Conservation (phyloP, 1,140 invertebrate species). For the Drosophila sproati region DNA sequence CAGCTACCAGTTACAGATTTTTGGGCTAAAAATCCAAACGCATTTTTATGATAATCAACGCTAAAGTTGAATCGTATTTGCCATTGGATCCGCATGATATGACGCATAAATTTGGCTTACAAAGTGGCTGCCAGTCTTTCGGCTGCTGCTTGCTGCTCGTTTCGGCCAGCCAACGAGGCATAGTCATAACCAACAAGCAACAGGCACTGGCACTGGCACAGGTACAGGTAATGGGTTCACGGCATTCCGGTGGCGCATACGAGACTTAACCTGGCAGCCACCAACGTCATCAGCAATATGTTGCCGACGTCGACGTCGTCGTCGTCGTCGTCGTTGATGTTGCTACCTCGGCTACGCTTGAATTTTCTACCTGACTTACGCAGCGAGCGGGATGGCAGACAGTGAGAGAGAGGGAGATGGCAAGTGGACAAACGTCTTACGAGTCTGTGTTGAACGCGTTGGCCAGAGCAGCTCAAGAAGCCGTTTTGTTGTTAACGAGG, state of each 20-base stretch:
- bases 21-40: constrained; percentile 4
- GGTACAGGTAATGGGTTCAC: constrained; percentile 77
- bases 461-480: constrained; percentile 71
- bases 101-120: constrained; percentile 81
- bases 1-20: constrained; percentile 14
- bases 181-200: constrained; percentile 48
- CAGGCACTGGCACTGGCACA: constrained; percentile 42
- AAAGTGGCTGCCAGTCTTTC: constrained; percentile 45
- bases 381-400: constrained; percentile 61
- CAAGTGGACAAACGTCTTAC: constrained; percentile 39
- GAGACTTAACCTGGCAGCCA: constrained; percentile 60
- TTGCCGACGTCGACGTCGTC: constrained; percentile 51
- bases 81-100: constrained; percentile 50
- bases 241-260: constrained; percentile 81
- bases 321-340: constrained; percentile 63
- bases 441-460: constrained; percentile 31
- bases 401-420: constrained; percentile 38
- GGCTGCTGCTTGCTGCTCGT: constrained; percentile 1
- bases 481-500: constrained; percentile 80
- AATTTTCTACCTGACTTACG: constrained; percentile 83
- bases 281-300: constrained; percentile 75
- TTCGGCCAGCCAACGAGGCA: constrained; percentile 43
- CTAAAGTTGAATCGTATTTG: constrained; percentile 21
- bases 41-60: constrained; percentile 45
- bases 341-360: constrained; percentile 81